These are phyloP conservation scores for Vultur gryphus DNA, from an alignment of 2,797 vertebrate genomes.

Conservation along the genomic window DNA sequence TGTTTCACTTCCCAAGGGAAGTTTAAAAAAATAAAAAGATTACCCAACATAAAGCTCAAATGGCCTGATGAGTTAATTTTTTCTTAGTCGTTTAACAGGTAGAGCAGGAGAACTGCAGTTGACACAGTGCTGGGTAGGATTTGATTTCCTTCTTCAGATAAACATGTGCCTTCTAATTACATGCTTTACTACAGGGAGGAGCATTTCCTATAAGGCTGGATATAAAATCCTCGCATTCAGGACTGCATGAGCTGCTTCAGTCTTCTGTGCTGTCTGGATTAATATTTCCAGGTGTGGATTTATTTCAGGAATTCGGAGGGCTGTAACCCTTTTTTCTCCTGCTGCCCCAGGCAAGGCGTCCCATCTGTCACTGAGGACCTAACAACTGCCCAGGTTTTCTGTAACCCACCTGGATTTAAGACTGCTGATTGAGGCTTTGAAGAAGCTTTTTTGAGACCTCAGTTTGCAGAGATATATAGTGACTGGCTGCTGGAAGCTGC, in stretches of 20 bases:
- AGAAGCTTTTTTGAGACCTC: neutral
- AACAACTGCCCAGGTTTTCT: neutral
- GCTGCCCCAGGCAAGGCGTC: fast-evolving
- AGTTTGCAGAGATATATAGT: neutral
- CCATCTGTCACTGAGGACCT: neutral
- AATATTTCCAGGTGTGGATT: neutral
- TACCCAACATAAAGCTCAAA: neutral
- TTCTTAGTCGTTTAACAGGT: neutral
- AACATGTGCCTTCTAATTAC: neutral
- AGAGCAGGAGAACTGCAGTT: neutral
- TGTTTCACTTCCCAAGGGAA: neutral
- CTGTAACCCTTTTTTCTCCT: neutral
- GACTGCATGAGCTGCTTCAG: neutral
- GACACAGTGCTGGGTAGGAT: neutral
- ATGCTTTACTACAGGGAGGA: neutral
- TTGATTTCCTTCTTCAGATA: neutral
- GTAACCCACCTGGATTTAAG: neutral
- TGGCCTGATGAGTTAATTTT: neutral
- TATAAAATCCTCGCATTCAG: neutral
- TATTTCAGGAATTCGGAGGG: neutral
- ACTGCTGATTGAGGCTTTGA: neutral
- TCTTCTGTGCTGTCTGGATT: neutral
- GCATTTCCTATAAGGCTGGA: neutral
- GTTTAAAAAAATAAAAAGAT: neutral
- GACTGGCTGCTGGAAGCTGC: neutral